These are phyloP conservation scores for Phrynosoma platyrhinos DNA, from an alignment of 2,113 vertebrate species.

Conservation along the genomic window DNA sequence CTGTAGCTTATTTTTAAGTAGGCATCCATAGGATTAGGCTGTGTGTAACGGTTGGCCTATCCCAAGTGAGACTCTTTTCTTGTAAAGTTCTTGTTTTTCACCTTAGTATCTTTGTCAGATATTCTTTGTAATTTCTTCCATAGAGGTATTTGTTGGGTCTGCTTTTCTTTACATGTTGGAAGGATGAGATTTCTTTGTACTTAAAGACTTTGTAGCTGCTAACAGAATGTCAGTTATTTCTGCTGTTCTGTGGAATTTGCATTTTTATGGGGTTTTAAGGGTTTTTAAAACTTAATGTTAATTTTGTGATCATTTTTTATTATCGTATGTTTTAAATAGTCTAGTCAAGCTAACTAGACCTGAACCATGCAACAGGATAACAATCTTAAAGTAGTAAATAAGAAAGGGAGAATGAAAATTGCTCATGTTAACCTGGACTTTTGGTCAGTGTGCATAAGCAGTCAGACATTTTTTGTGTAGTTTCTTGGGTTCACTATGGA, in stretches of 20 bases:
- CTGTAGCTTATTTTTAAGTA: neutral
- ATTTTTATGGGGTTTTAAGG: neutral
- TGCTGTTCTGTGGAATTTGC: neutral
- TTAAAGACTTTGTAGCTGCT: neutral
- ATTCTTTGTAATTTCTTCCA: neutral
- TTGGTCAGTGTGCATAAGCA: neutral
- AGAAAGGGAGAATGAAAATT: neutral
- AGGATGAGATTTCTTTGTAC: neutral
- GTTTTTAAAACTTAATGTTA: neutral
- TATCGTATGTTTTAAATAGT: neutral
- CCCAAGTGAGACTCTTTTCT: neutral
- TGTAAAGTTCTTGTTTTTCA: neutral
- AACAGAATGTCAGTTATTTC: neutral
- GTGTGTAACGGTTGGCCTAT: neutral
- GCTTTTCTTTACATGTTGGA: neutral
- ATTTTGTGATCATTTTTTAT: neutral
- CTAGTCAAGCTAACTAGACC: neutral
- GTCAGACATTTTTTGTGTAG: neutral
- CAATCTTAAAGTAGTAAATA: neutral
- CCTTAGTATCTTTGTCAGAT: neutral
- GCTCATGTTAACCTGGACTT: too few relatives aligned
- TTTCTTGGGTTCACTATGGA: neutral
- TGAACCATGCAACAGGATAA: neutral
- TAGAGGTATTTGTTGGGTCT: too few relatives aligned
- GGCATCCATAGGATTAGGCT: neutral